Base-by-base conservation (phyloP, 2,797 vertebrate genomes). In the Enteromius afrohamiltoni region DNA sequence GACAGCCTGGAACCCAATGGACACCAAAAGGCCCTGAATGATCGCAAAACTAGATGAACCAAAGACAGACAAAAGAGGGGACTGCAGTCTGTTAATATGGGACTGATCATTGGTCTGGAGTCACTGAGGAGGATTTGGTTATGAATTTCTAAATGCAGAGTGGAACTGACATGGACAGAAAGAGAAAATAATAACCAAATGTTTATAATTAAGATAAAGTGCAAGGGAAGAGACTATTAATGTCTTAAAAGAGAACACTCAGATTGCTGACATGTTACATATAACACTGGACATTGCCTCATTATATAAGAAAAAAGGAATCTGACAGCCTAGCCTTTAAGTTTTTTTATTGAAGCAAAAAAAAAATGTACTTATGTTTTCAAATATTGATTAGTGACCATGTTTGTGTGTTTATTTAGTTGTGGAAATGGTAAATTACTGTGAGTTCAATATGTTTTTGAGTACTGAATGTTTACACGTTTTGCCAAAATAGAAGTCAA, bases 1-100 rank as follows among this genome's bases (percentile, higher is more conserved):
- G 93, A 95, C 0, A 91, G 84, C 70, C 86, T 91, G 21, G 88
- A 94, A 76, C 85, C 90, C 76, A 92, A 90, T 0, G 73, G 90
- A 31, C 85, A 84, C 19, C 83, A 23, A 23, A 70, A 8, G 1
- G 82, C 87, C 1, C 51, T 91, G 23, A 85, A 89, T 78, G 95
- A 84, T 85, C 85, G 85, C 74, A 98, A 97, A 65, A 80, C 29
- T 23, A 93, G 87, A 74, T 98, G 95, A 98, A 60, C 71, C 19
- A 60, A 68, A 80, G 40, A 55, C 13, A 67, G n/a, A 58, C 17
- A 40, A 3, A 40, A 51, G 21, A 65, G 17, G 31, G 64, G 40
- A 37, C 77, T 76, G 53, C 31, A 8, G 17, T 37, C 11, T 68
- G 23, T 40, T 40, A 5, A 80, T 14, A 34, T 76, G 31, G 47